A percentile compares a stretch with the other conserved stretches of the same genome.
Conservation (phyloP, 2,113 vertebrate species). For the Pollimyrus isidori region DNA sequence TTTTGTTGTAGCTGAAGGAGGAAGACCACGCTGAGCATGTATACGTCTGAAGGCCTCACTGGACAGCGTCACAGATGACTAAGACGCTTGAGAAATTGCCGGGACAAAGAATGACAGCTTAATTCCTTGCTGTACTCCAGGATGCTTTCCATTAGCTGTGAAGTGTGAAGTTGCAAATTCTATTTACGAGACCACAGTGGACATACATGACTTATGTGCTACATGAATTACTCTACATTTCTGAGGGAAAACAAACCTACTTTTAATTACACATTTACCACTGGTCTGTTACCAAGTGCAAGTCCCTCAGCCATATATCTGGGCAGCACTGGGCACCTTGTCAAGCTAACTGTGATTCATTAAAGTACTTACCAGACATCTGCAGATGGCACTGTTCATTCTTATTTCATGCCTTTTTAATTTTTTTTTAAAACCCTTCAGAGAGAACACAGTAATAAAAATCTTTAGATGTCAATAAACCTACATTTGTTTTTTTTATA, state of each 20-base stretch:
- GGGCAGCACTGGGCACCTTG: background rate
- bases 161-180: background rate
- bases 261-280: background rate
- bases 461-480: background rate
- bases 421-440: background rate
- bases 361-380: background rate
- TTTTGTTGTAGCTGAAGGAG: background rate
- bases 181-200: background rate
- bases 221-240: background rate
- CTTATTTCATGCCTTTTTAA: background rate
- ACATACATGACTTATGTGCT: background rate
- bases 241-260: background rate
- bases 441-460: background rate
- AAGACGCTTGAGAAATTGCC: background rate
- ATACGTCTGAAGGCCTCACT: background rate
- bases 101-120: background rate
- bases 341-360: background rate
- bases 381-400: background rate
- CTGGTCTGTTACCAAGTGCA: background rate
- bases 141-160: background rate
- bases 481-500: background rate
- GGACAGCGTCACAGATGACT: background rate
- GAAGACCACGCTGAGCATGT: background rate
- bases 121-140: background rate
- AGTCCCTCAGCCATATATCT: background rate